Conservation (phyloP, 2,888 invertebrate species). For the Andrena marginata region DNA sequence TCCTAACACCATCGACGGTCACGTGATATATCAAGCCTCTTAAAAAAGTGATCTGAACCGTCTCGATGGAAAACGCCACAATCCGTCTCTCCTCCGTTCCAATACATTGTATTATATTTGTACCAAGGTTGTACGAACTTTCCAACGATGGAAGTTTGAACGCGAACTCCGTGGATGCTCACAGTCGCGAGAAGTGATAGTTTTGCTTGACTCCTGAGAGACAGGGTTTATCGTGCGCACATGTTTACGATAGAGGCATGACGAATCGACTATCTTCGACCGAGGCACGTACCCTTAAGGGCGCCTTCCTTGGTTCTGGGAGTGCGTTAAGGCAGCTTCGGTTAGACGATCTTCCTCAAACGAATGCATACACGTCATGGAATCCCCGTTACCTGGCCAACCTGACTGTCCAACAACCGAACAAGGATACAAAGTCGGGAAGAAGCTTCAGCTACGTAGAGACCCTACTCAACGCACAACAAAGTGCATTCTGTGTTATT, state of each 20-base stretch:
- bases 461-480: no score
- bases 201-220: neutral
- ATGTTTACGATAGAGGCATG: slow-evolving; percentile 38
- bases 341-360: neutral
- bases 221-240: slow-evolving; percentile 31
- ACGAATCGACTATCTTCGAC: slow-evolving; percentile 39
- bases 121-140: neutral
- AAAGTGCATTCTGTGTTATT: no score
- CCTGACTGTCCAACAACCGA: neutral
- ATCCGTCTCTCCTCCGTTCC: neutral
- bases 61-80: neutral
- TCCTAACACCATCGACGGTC: neutral
- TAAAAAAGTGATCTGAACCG: neutral
- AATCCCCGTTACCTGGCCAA: slow-evolving; percentile 12
- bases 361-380: slow-evolving; percentile 3
- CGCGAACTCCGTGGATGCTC: neutral
- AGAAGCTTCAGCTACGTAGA: neutral
- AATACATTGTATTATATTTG: neutral
- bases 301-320: slow-evolving; percentile 1
- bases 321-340: slow-evolving; percentile 23
- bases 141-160: neutral
- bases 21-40: slow-evolving; percentile 8
- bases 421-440: neutral
- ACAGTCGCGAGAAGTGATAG: slow-evolving; percentile 10
- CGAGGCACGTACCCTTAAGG: slow-evolving; percentile 34